A percentile compares a stretch with the other conserved stretches of the same genome.
Evolutionary conservation across 2,797 vertebrate genomes (phyloP).

Genomic region (Myotis pilosus): DNA sequence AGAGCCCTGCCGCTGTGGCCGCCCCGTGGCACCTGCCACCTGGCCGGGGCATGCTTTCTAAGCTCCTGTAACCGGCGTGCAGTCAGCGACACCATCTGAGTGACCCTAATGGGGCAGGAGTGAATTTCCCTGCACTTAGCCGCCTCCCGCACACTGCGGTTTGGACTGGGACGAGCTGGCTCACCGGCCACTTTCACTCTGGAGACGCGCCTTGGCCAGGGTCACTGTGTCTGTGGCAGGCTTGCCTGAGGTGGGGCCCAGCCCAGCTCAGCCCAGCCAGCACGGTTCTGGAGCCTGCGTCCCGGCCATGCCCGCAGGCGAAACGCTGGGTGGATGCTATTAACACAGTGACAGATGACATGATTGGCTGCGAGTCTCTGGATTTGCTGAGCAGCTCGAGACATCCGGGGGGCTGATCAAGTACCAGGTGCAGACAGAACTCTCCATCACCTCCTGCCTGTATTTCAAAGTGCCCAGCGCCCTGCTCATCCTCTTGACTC

Average conservation of each 20-base stretch:
- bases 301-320: background rate
- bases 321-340: rapidly evolving
- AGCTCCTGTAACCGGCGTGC: rapidly evolving
- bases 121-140: rapidly evolving
- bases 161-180: background rate
- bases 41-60: rapidly evolving
- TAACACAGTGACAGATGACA: background rate
- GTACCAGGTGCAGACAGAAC: rapidly evolving
- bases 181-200: rapidly evolving
- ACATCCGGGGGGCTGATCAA: background rate
- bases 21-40: background rate
- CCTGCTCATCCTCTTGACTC: rapidly evolving
- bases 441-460: rapidly evolving
- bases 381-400: background rate
- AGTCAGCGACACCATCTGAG: rapidly evolving
- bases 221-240: background rate
- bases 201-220: rapidly evolving
- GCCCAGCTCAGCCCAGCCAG: background rate
- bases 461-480: background rate
- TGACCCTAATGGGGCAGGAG: rapidly evolving
- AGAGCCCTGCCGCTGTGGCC: background rate
- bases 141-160: background rate
- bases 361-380: background rate
- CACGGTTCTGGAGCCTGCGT: background rate
- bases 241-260: background rate